These are phyloP conservation scores for Semaprochilodus insignis DNA, from an alignment of 2,797 vertebrate species.

Conservation along the genomic window DNA sequence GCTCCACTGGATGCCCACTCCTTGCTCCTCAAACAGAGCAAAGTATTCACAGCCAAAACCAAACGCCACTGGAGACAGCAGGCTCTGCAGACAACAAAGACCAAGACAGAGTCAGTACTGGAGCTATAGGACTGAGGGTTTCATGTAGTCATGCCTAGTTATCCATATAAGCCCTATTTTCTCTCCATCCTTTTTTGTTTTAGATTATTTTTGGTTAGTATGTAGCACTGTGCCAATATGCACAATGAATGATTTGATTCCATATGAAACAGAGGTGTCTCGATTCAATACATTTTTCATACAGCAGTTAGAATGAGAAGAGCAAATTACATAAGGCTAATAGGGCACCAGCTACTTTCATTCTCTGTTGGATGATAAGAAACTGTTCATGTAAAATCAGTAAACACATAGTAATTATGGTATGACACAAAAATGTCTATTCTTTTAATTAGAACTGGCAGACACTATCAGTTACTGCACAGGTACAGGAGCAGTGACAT, in stretches of 20 bases:
- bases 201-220: too few relatives aligned
- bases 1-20: constrained; percentile 95
- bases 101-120: background rate
- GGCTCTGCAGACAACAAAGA: constrained; percentile 79
- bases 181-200: too few relatives aligned
- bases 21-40: constrained; percentile 95
- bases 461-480: background rate
- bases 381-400: background rate
- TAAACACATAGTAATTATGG: background rate
- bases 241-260: too few relatives aligned
- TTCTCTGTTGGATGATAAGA: background rate
- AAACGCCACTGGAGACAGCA: constrained; percentile 96
- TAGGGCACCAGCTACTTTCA: background rate
- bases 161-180: background rate
- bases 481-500: background rate
- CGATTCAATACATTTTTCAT: too few relatives aligned
- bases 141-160: background rate
- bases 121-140: background rate
- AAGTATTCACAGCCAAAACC: constrained; percentile 98
- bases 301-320: too few relatives aligned
- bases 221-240: too few relatives aligned
- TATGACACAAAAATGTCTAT: background rate
- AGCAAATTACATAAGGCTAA: background rate
- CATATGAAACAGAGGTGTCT: too few relatives aligned
- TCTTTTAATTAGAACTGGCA: background rate